These are phyloP conservation scores for Percopsis transmontana DNA, from an alignment of 2,113 vertebrate species.

Conservation along the genomic window DNA sequence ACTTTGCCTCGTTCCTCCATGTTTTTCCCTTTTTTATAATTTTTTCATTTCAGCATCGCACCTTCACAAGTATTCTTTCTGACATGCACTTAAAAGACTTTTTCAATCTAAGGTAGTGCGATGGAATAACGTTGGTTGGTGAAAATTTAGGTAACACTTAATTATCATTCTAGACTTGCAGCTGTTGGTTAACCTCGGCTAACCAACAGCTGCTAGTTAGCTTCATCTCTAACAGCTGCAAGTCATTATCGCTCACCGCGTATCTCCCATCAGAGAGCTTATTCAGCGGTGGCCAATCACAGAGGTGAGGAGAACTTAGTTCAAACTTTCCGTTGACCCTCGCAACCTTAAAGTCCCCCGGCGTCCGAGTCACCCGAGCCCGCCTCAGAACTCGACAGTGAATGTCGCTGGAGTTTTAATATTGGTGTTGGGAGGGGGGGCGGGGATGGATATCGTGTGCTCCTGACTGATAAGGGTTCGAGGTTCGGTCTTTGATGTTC, in stretches of 20 bases:
- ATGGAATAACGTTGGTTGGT: neutral
- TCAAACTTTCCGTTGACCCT: constrained; percentile 54
- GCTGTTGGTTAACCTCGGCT: constrained; percentile 15
- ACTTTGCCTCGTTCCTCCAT: neutral
- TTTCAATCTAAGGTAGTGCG: neutral
- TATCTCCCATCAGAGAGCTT: constrained; percentile 14
- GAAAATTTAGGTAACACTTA: neutral
- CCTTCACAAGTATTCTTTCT: neutral
- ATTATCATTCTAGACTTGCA: neutral
- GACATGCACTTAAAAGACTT: neutral
- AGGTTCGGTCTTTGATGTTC: constrained; percentile 70
- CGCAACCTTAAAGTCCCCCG: constrained; percentile 37
- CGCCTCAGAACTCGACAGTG: constrained; percentile 56
- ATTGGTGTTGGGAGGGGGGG: neutral
- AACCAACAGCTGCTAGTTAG: constrained; percentile 42
- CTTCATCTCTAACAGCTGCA: neutral
- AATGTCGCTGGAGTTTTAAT: constrained; percentile 61
- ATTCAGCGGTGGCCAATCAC: constrained; percentile 35
- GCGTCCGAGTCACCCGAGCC: constrained; percentile 34
- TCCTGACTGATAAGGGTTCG: constrained; percentile 66
- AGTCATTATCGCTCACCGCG: no score
- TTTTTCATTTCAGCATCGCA: neutral
- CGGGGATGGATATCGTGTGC: constrained; percentile 48
- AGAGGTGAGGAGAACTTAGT: constrained; percentile 47
- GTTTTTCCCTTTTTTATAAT: neutral